Conservation (phyloP, 2,797 vertebrate genomes). For the Myotis planiceps region DNA sequence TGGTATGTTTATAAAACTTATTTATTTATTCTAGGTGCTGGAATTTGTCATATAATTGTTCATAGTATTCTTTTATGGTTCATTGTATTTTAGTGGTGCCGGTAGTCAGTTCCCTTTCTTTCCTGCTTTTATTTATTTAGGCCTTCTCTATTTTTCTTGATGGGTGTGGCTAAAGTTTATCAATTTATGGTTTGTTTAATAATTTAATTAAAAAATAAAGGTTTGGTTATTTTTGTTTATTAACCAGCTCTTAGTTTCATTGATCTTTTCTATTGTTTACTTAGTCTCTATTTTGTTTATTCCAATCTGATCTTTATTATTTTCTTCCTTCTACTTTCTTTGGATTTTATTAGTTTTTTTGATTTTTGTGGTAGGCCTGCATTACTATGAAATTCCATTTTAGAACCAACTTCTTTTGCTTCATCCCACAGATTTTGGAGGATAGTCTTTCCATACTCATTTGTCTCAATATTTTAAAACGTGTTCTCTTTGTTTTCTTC, state of each 20-base stretch:
- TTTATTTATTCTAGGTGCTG: not conserved
- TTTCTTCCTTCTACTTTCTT: not conserved
- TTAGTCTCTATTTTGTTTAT: not conserved
- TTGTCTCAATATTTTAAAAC: not conserved
- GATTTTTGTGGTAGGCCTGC: not conserved
- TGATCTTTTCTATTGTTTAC: not conserved
- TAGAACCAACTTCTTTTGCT: not conserved
- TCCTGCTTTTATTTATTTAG: not conserved
- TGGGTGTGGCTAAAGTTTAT: not conserved
- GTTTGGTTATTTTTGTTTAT: not conserved
- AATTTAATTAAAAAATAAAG: not conserved
- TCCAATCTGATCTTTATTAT: not conserved
- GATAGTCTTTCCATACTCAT: not conserved
- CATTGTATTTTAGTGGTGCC: too few species aligned
- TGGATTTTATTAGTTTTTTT: not conserved
- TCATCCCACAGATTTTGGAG: not conserved
- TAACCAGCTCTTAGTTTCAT: not conserved
- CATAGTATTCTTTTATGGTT: not conserved
- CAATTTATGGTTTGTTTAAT: not conserved
- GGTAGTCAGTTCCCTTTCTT: not conserved
- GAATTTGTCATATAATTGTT: not conserved
- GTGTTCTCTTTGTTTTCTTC: not conserved
- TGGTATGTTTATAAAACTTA: not conserved
- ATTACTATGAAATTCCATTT: not conserved
- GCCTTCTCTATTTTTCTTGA: not conserved